These are phyloP conservation scores for Eretmochelys imbricata DNA, from an alignment of 2,113 vertebrate species.

Conservation along the genomic window DNA sequence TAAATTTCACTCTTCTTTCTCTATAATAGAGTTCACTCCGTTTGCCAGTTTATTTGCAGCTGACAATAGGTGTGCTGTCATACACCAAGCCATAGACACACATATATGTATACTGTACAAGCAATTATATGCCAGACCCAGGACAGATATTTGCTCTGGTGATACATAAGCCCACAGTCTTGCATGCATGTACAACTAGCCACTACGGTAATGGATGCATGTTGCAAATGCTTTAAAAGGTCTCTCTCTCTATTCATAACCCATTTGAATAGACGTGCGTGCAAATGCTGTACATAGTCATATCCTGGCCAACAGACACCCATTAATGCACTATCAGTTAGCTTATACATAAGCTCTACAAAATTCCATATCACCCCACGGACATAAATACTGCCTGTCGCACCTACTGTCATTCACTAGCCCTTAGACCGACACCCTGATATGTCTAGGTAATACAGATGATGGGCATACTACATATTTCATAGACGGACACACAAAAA, in stretches of 20 bases:
- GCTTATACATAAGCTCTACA: background rate
- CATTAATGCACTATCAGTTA: slow-evolving; percentile 26
- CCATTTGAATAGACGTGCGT: background rate
- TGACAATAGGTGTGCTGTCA: background rate
- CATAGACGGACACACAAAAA: background rate
- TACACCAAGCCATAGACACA: background rate
- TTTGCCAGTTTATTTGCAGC: background rate
- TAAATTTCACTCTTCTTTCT: background rate
- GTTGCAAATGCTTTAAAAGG: background rate
- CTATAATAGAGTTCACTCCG: background rate
- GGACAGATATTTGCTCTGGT: background rate
- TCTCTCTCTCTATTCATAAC: background rate
- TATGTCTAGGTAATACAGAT: rapidly evolving
- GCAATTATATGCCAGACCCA: background rate
- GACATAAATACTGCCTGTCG: background rate
- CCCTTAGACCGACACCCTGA: background rate
- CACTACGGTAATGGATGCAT: background rate
- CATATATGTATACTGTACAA: rapidly evolving
- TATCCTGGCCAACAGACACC: background rate
- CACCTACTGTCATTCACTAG: rapidly evolving
- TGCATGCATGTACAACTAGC: background rate
- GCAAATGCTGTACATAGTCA: background rate
- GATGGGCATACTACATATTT: background rate
- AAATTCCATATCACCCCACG: rapidly evolving
- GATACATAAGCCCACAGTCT: background rate